A percentile compares a stretch with the other conserved stretches of the same genome.
Conservation (phyloP, 2,888 invertebrate species). For the Eupithecia vulgata region DNA sequence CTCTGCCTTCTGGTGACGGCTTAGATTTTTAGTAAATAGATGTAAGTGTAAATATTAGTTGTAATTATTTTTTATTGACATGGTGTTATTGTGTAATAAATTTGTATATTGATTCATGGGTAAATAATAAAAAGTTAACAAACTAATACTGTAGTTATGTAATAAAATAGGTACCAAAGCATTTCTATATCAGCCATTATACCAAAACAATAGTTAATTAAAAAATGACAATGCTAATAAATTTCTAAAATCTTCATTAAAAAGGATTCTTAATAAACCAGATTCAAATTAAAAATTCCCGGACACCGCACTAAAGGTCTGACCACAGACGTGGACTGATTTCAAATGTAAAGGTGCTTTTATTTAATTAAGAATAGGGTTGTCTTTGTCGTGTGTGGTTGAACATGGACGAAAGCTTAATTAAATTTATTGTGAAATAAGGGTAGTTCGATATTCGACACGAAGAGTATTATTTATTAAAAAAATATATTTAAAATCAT, state of each 20-base stretch:
- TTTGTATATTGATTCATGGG: too few species aligned
- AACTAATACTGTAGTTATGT: too few species aligned
- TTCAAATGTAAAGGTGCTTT: slow-evolving; percentile 26
- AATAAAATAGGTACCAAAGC: background rate
- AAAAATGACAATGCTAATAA: background rate
- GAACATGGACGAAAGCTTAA: slow-evolving; percentile 17
- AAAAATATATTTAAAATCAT: background rate
- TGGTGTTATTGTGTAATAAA: too few species aligned
- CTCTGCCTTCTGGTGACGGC: too few species aligned
- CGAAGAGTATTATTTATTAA: background rate
- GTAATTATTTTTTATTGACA: too few species aligned
- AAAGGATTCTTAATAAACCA: slow-evolving; percentile 17
- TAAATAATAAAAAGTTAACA: too few species aligned
- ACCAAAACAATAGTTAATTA: background rate
- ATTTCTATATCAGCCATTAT: background rate
- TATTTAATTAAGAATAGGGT: slow-evolving; percentile 30
- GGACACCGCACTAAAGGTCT: slow-evolving; percentile 27
- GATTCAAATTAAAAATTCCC: slow-evolving; percentile 35
- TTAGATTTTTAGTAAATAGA: too few species aligned
- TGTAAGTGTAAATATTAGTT: too few species aligned
- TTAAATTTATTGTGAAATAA: background rate
- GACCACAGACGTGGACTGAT: slow-evolving; percentile 25
- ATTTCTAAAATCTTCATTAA: slow-evolving; percentile 10
- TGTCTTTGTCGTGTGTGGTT: slow-evolving; percentile 6
- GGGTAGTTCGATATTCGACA: background rate